Conservation (phyloP, 2,888 invertebrate species). For the Tupiocoris notatus region DNA sequence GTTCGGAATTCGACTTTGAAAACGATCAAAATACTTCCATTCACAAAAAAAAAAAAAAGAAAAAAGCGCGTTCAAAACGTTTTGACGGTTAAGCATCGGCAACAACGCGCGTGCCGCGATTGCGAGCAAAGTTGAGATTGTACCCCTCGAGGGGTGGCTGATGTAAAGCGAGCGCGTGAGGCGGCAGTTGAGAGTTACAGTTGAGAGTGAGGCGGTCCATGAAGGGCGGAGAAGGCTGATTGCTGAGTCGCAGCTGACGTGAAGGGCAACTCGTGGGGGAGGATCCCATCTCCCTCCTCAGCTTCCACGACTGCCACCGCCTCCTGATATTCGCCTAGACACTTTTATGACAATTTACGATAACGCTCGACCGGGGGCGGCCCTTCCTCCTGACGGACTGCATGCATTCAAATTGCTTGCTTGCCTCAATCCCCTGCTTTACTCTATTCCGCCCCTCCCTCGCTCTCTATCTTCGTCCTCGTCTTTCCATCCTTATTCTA, state of each 20-base stretch:
- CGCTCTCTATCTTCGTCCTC: conserved; percentile 25
- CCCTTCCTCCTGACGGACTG: conserved; percentile 46
- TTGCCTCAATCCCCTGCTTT: conserved; percentile 47
- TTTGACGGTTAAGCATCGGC: too few species aligned
- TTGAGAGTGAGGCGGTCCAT: conserved; percentile 8
- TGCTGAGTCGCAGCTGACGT: conserved; percentile 45
- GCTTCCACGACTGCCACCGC: conserved; percentile 13
- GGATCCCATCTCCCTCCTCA: conserved; percentile 23
- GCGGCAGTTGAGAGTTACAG: not conserved
- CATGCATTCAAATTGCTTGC: conserved; percentile 50
- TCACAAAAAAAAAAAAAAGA: too few species aligned
- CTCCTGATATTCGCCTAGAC: conserved; percentile 47
- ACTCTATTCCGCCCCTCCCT: conserved; percentile 43
- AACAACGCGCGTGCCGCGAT: too few species aligned
- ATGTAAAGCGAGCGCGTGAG: not conserved
- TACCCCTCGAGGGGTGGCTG: not conserved
- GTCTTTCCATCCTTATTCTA: conserved; percentile 11
- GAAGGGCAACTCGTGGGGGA: conserved; percentile 27
- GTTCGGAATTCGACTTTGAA: too few species aligned
- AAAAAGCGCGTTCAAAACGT: too few species aligned
- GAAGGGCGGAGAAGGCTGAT: conserved; percentile 37
- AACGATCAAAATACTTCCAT: too few species aligned
- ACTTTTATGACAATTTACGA: conserved; percentile 49
- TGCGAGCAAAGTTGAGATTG: not conserved
- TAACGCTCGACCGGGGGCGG: conserved; percentile 34